Evolutionary conservation across 2,888 invertebrate genomes (phyloP), one percentile per base, ranked within the genome.

Genomic region (Dynastes maya): DNA sequence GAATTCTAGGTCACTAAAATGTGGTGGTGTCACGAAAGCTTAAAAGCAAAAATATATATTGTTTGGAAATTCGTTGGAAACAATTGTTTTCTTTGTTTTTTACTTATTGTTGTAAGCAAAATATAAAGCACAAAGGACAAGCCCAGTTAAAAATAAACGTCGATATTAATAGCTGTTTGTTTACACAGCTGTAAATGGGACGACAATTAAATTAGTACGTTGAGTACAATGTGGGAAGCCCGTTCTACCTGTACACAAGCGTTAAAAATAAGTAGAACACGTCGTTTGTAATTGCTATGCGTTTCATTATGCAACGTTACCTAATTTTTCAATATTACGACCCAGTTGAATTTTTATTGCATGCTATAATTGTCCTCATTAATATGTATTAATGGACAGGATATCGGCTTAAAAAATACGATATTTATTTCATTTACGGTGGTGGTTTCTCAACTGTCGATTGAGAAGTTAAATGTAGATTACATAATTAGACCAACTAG

Each of bases 81-180:
- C 45, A 8, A 45, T 45, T 45, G 45, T 45, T 45, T 45, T 8
- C 2, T 11, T 8, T 45, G 8, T 11, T 8, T 8, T 8, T 8
- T 45, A 45, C 8, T 37, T 37, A 37, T 22, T 22, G 1, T 22
- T 22, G 22, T 22, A 22, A 22, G 22, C 22, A 22, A 22, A 22
- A 22, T 37, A 45, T 45, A 45, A 45, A 45, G 8, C 45, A 45
- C 45, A 45, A 11, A 45, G 55, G 0, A 55, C 2, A 16, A 55
- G 3, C n/a, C 16, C n/a, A n/a, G 55, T 6, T 65, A 40, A 16
- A 65, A 40, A 65, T 65, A 65, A 65, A 65, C 32, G n/a, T 40
- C 13, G 37, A 37, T 65, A 65, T 65, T 65, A 65, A 65, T 65
- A 65, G 16, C 40, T 65, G 65, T 65, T 65, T 65, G 40, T 40